Evolutionary conservation across 1,140 invertebrate species (phyloP).

Genomic region (Thrips palmi): DNA sequence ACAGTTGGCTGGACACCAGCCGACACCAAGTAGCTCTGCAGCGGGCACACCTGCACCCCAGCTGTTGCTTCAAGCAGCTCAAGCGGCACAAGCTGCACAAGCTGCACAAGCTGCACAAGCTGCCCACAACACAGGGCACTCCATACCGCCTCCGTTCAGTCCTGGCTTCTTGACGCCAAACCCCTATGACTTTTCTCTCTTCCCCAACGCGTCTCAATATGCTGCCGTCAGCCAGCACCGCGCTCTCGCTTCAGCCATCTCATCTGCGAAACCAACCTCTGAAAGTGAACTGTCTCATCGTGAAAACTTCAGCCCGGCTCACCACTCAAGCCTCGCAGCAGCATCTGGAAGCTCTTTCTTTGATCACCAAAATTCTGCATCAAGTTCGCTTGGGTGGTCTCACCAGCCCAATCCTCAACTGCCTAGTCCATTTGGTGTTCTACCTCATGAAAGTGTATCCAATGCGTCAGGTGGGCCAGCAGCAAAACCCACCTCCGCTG

Average conservation of each 20-base stretch:
- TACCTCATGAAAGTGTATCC: constrained; percentile 54
- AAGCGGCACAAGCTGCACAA: too few relatives aligned
- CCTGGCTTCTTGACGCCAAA: constrained; percentile 34
- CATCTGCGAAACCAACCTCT: constrained; percentile 26
- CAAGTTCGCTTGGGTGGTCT: constrained; percentile 33
- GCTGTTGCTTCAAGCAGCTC: constrained; percentile 38
- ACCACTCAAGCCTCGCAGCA: constrained; percentile 27
- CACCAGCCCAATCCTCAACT: constrained; percentile 40
- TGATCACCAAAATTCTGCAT: constrained; percentile 32
- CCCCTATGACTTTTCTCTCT: constrained; percentile 46
- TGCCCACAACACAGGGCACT: constrained; percentile 36
- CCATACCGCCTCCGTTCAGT: constrained; percentile 31
- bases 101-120: too few relatives aligned
- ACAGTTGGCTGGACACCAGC: too few relatives aligned
- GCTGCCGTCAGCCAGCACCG: constrained; percentile 25
- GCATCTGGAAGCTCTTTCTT: constrained; percentile 35
- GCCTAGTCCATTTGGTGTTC: constrained; percentile 51
- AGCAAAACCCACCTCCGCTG: constrained; percentile 26
- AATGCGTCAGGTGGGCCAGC: constrained; percentile 39
- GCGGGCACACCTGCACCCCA: too few relatives aligned
- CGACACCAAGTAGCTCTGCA: too few relatives aligned
- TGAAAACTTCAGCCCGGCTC: constrained; percentile 15
- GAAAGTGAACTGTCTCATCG: constrained; percentile 34
- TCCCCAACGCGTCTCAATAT: constrained; percentile 32
- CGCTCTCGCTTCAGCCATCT: constrained; percentile 29